A percentile compares a stretch with the other conserved stretches of the same genome.
These are phyloP conservation scores for Hemaris fuciformis DNA, from an alignment of 2,888 invertebrate genomes.

Conservation along the genomic window DNA sequence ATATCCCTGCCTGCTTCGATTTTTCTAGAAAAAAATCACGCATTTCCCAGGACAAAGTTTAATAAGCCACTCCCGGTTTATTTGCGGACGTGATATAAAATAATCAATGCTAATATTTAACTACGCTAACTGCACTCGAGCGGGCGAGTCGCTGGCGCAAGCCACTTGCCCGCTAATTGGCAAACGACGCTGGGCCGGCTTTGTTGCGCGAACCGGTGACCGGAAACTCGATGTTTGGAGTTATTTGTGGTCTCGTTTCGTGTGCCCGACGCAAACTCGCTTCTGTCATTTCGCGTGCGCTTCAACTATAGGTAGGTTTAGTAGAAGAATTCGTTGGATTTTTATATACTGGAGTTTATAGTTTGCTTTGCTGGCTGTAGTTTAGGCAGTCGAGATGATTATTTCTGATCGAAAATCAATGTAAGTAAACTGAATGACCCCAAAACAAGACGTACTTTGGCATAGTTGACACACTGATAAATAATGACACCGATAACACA, in stretches of 20 bases:
- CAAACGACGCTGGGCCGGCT: conserved; percentile 29
- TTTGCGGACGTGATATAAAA: conserved; percentile 5
- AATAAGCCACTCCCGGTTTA: background rate
- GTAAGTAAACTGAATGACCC: too few species aligned
- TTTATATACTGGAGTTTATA: background rate
- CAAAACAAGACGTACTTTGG: too few species aligned
- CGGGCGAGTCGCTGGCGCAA: conserved; percentile 4
- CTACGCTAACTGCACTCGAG: conserved; percentile 8
- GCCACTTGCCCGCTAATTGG: conserved; percentile 35
- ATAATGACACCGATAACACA: too few species aligned
- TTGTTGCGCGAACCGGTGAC: conserved; percentile 37
- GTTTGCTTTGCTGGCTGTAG: background rate
- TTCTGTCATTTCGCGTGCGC: background rate
- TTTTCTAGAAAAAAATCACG: background rate
- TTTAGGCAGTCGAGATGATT: background rate
- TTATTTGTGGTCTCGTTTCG: background rate
- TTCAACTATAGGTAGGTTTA: background rate
- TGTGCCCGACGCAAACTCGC: background rate
- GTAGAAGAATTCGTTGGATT: background rate
- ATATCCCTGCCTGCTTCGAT: background rate
- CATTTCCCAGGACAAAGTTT: background rate
- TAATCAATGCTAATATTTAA: conserved; percentile 9
- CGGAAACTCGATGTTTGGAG: conserved; percentile 19
- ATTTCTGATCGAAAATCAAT: too few species aligned
- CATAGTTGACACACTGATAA: too few species aligned